phyloP scores from a whole-genome alignment of 1,140 invertebrate genomes.

The Euwallacea fornicatus region DNA sequence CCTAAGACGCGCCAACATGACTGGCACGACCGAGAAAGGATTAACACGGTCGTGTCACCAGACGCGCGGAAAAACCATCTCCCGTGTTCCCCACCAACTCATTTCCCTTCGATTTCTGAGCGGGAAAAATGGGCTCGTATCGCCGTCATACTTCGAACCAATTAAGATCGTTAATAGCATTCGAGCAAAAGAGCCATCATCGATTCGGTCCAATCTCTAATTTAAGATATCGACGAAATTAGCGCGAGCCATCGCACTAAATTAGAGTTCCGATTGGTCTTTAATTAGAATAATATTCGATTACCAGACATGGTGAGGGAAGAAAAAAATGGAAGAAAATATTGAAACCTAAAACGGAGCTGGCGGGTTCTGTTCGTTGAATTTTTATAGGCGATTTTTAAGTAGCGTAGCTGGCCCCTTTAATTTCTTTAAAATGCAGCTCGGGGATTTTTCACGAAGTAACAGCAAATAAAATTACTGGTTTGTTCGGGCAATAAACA shows the following conservation, averaged over 20 bases:
- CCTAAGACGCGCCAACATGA: background rate
- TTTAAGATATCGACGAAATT: constrained; percentile 18
- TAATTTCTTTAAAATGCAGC: constrained; percentile 1
- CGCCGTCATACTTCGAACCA: background rate
- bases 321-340: too few species aligned
- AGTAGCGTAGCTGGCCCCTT: background rate
- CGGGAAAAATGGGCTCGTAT: background rate
- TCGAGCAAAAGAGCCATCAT: background rate
- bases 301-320: background rate
- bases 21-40: background rate
- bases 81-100: too few species aligned
- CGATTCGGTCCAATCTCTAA: background rate
- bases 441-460: background rate
- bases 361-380: background rate
- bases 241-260: constrained; percentile 5
- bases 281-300: constrained; percentile 13
- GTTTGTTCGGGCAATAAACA: background rate
- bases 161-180: constrained; percentile 4
- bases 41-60: background rate
- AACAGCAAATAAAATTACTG: background rate
- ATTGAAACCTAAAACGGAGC: too few species aligned
- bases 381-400: constrained; percentile 7
- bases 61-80: too few species aligned
- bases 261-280: constrained; percentile 8
- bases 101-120: too few species aligned